Evolutionary conservation across 2,113 vertebrate genomes (phyloP), one percentile per base, ranked within the genome.

Genomic region (Isurus oxyrinchus): DNA sequence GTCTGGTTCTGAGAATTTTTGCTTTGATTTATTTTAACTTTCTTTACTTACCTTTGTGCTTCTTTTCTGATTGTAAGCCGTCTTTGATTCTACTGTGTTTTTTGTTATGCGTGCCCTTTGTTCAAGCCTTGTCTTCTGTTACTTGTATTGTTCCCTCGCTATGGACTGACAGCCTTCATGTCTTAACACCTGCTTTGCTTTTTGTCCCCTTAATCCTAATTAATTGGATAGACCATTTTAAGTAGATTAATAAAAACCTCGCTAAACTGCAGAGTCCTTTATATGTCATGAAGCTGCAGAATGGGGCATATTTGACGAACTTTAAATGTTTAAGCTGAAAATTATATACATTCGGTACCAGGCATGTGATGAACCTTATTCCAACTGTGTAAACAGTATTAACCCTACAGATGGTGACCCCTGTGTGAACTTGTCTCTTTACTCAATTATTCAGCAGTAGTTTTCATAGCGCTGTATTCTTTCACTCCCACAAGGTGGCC

Each of bases 381-480:
- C 97, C 97, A 98, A 98, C 98, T 98, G 98, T 98, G 98, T 98
- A 98, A 98, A 98, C 98, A 97, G 98, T 98, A 97, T 98, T 98
- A 98, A 98, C 97, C 97, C 97, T 98, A 98, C 99, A 99, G 98
- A 99, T 99, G 98, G 98, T 98, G 98, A 98, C 98, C 98, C 98
- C 97, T 97, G 97, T 97, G 98, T 99, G 98, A 99, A 98, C 99
- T 97, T 98, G 97, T 97, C 97, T 97, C 97, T 97, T 97, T 96
- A 97, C 98, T 98, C 98, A 98, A 98, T 98, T 98, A 98, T 98
- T 98, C 98, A 98, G 98, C 98, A 98, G 98, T 98, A 98, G 98
- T 98, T 98, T 98, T 97, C 97, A 98, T 97, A 84, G 96, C 97
- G 96, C 97, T 97, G 96, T 96, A 90, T 2, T 96, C 40, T 11